These are phyloP conservation scores for Cynodonichthys magdalenae DNA, from an alignment of 2,797 vertebrate genomes.

Conservation along the genomic window DNA sequence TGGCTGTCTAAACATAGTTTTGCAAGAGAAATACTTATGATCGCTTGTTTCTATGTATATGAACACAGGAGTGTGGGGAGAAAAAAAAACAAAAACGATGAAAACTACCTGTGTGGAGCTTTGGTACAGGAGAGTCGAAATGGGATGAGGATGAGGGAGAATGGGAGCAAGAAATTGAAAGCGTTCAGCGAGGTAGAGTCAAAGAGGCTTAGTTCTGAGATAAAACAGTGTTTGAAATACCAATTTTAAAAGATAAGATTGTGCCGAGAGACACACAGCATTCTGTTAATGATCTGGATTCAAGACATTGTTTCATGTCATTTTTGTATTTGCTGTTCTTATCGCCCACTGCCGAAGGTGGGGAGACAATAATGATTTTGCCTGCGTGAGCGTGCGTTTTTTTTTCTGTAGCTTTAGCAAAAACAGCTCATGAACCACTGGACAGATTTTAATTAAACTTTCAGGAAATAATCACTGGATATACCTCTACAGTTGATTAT, in stretches of 20 bases:
- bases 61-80: slow-evolving; percentile 62
- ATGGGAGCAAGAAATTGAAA: slow-evolving; percentile 22
- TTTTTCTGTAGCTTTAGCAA: too few relatives aligned
- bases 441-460: too few relatives aligned
- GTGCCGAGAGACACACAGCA: background rate
- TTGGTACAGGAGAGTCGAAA: slow-evolving; percentile 20
- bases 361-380: too few relatives aligned
- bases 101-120: slow-evolving; percentile 50
- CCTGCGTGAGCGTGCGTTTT: too few relatives aligned
- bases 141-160: slow-evolving; percentile 26
- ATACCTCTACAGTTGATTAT: too few relatives aligned
- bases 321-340: too few relatives aligned
- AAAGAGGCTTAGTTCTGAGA: slow-evolving; percentile 39
- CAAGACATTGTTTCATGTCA: too few relatives aligned
- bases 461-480: too few relatives aligned
- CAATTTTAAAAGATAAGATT: slow-evolving; percentile 24
- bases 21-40: slow-evolving; percentile 33
- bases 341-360: background rate
- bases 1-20: slow-evolving; percentile 27
- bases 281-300: too few relatives aligned
- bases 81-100: slow-evolving; percentile 27
- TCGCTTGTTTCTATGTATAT: slow-evolving; percentile 57
- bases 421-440: too few relatives aligned
- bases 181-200: slow-evolving; percentile 6
- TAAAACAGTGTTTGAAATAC: slow-evolving; percentile 39